phyloP scores from a whole-genome alignment of 2,113 vertebrate genomes.

The Nothoprocta perdicaria region DNA sequence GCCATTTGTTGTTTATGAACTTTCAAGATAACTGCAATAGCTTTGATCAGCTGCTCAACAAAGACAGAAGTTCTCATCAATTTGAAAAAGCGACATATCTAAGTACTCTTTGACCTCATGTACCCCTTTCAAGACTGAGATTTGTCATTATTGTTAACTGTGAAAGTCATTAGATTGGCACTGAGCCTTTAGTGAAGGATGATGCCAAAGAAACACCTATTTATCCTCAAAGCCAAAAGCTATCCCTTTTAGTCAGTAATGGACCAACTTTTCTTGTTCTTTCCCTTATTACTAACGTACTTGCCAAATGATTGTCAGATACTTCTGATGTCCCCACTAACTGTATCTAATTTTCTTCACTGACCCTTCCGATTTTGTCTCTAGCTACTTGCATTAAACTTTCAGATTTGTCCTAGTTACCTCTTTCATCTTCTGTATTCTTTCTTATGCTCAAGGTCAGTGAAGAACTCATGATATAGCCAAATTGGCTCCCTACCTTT shows the following conservation, averaged over 20 bases:
- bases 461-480: not conserved
- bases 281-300: not conserved
- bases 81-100: not conserved
- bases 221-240: not conserved
- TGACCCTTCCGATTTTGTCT: not conserved
- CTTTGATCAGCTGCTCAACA: not conserved
- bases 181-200: not conserved
- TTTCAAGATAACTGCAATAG: not conserved
- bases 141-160: not conserved
- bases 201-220: not conserved
- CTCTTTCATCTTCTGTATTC: not conserved
- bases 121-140: not conserved
- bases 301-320: not conserved
- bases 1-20: not conserved
- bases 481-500: not conserved
- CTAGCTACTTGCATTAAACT: rapidly evolving
- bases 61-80: not conserved
- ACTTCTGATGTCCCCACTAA: not conserved
- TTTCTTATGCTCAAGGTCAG: not conserved
- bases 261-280: not conserved
- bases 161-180: not conserved
- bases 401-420: not conserved
- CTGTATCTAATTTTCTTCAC: not conserved
- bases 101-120: not conserved
- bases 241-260: not conserved